Percentiles rank a stretch among this genome's conserved stretches.
Conservation (phyloP, 2,113 vertebrate species). For the Collichthys lucidus region DNA sequence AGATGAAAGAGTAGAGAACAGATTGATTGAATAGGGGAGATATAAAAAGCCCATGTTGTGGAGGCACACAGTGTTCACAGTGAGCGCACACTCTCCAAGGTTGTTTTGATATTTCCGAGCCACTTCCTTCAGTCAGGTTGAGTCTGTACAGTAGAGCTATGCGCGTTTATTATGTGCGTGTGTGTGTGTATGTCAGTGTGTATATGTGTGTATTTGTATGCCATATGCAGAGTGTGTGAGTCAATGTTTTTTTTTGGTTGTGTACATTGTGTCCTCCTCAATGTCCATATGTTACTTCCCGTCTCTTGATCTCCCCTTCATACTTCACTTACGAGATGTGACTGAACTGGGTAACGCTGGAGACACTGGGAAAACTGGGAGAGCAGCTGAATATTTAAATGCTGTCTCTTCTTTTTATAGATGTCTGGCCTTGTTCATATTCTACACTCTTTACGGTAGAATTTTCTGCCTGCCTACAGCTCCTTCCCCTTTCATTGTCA, state of each 20-base stretch:
- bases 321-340: background rate
- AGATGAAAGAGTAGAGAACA: slow-evolving; percentile 54
- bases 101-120: slow-evolving; percentile 68
- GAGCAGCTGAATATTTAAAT: background rate
- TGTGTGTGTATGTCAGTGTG: too few relatives aligned
- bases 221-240: slow-evolving; percentile 17
- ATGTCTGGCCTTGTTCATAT: slow-evolving; percentile 9
- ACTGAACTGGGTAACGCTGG: background rate
- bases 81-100: slow-evolving; percentile 57
- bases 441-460: background rate
- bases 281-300: background rate
- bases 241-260: slow-evolving; percentile 17
- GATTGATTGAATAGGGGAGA: slow-evolving; percentile 61
- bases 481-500: slow-evolving; percentile 57
- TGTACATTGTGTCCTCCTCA: background rate
- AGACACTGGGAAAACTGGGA: background rate
- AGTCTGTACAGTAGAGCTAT: slow-evolving; percentile 22
- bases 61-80: slow-evolving; percentile 53
- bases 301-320: background rate
- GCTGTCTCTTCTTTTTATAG: background rate
- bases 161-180: slow-evolving; percentile 13
- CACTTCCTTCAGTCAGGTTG: slow-evolving; percentile 52
- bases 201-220: slow-evolving; percentile 25
- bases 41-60: slow-evolving; percentile 63
- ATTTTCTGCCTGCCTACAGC: slow-evolving; percentile 29